A percentile compares a stretch with the other conserved stretches of the same genome.
These are phyloP conservation scores for Tragelaphus scriptus DNA, from an alignment of 2,113 vertebrate species.

Conservation along the genomic window DNA sequence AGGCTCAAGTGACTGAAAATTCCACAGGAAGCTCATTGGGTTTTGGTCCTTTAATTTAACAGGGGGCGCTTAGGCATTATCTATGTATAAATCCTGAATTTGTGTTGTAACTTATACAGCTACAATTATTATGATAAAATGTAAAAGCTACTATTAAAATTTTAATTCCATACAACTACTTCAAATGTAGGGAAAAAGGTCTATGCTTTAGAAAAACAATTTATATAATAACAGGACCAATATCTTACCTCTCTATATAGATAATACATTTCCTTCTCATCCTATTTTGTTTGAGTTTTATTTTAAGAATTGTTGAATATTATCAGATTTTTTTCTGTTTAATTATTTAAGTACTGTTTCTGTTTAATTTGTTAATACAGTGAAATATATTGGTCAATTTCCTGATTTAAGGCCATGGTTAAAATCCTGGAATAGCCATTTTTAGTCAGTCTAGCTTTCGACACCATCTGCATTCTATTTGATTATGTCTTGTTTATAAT, in stretches of 20 bases:
- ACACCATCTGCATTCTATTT: background rate
- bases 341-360: background rate
- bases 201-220: background rate
- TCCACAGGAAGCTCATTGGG: background rate
- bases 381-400: background rate
- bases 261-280: background rate
- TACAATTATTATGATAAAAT: background rate
- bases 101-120: background rate
- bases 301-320: background rate
- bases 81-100: background rate
- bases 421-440: background rate
- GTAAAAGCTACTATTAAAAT: background rate
- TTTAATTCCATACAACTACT: background rate
- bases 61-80: background rate
- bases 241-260: background rate
- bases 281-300: background rate
- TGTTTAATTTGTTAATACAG: background rate
- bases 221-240: background rate
- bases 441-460: background rate
- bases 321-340: background rate
- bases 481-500: background rate
- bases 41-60: background rate
- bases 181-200: background rate
- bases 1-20: background rate
- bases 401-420: background rate